phyloP scores from a whole-genome alignment of 2,113 vertebrate species.

The Podiceps cristatus region DNA sequence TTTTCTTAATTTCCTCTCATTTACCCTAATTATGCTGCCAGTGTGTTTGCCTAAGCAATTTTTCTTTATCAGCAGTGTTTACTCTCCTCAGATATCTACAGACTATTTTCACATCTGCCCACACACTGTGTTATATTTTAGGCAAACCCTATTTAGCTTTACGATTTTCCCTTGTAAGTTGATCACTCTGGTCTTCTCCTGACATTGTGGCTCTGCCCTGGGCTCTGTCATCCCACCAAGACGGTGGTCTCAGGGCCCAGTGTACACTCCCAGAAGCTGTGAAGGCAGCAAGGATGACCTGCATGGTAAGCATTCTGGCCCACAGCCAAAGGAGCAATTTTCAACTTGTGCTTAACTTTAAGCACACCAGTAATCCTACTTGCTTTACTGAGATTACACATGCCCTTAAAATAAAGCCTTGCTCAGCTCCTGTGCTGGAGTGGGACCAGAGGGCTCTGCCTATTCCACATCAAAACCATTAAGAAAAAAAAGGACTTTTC shows the following conservation, averaged over 20 bases:
- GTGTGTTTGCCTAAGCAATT: neutral
- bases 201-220: neutral
- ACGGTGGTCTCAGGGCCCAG: fast-evolving
- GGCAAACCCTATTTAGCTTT: neutral
- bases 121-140: neutral
- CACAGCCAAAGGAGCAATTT: neutral
- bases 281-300: neutral
- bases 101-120: neutral
- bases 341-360: neutral
- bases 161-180: neutral
- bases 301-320: neutral
- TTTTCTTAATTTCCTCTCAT: conserved; percentile 15
- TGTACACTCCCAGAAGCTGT: neutral
- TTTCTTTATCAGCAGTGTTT: neutral
- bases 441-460: neutral
- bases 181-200: neutral
- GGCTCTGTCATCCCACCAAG: neutral
- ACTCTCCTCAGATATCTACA: neutral
- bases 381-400: neutral
- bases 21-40: neutral
- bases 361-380: neutral
- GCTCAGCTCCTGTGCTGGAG: neutral
- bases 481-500: neutral
- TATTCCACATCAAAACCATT: neutral
- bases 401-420: neutral